Percentiles rank a stretch among this genome's conserved stretches.
phyloP scores from a whole-genome alignment of 2,888 invertebrate species.

The Agriotes lineatus region DNA sequence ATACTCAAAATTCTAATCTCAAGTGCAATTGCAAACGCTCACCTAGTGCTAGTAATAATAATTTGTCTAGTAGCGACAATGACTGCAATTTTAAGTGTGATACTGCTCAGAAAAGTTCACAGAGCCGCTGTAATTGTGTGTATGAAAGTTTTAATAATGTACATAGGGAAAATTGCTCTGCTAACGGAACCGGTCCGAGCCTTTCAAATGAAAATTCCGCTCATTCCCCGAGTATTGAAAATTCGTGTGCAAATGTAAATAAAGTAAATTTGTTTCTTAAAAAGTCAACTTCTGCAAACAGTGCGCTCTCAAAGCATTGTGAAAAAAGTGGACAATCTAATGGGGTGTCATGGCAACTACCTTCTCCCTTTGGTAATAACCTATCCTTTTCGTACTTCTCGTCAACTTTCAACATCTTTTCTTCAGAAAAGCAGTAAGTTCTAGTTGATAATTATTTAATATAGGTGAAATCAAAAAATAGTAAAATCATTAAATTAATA shows the following conservation, averaged over 20 bases:
- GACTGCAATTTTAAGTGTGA: slow-evolving; percentile 11
- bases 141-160: background rate
- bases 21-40: slow-evolving; percentile 32
- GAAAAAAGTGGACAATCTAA: slow-evolving; percentile 16
- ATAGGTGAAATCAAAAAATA: no score
- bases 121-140: background rate
- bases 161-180: background rate
- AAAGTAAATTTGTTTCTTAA: slow-evolving; percentile 42
- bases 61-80: slow-evolving; percentile 12
- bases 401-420: slow-evolving; percentile 54
- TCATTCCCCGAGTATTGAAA: background rate
- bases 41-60: slow-evolving; percentile 25
- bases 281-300: slow-evolving; percentile 54
- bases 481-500: no score
- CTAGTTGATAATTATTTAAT: slow-evolving; percentile 18
- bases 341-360: slow-evolving; percentile 22
- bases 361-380: slow-evolving; percentile 48
- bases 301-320: slow-evolving; percentile 46
- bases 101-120: background rate
- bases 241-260: background rate
- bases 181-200: background rate
- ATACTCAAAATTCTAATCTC: slow-evolving; percentile 1
- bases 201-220: background rate
- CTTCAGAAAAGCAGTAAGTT: slow-evolving; percentile 54
- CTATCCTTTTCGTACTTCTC: slow-evolving; percentile 54